phyloP scores from a whole-genome alignment of 1,140 invertebrate genomes.

The Drosophila seguyi region DNA sequence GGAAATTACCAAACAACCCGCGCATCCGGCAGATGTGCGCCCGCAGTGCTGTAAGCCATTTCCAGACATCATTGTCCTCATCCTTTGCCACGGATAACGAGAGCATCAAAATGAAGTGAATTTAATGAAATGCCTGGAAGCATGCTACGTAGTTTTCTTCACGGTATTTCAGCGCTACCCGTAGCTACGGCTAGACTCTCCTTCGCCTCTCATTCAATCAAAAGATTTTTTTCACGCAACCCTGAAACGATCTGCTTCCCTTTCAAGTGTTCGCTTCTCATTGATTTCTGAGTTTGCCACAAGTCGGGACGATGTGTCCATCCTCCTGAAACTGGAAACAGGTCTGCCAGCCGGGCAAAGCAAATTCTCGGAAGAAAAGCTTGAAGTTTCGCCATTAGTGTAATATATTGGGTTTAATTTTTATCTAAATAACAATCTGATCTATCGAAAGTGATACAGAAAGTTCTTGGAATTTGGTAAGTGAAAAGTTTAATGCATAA shows the following conservation, averaged over 20 bases:
- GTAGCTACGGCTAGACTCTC: conserved; percentile 2
- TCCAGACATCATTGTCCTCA: conserved; percentile 42
- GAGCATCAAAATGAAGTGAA: conserved; percentile 64
- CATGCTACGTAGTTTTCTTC: conserved; percentile 51
- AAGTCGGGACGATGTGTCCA: neutral
- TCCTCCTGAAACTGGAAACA: neutral
- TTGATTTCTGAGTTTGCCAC: neutral
- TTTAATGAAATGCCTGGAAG: conserved; percentile 77
- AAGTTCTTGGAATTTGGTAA: no score
- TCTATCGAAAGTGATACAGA: neutral
- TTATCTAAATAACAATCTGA: neutral
- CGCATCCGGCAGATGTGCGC: conserved; percentile 79
- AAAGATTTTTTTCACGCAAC: neutral
- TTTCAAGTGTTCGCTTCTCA: neutral
- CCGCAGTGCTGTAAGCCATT: conserved; percentile 55
- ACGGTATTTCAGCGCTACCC: neutral
- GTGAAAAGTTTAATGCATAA: no score
- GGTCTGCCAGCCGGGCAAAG: neutral
- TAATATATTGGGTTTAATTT: neutral
- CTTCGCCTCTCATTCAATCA: neutral
- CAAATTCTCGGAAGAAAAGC: neutral
- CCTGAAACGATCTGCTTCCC: neutral
- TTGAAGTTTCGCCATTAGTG: neutral
- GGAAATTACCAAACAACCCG: conserved; percentile 82
- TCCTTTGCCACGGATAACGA: conserved; percentile 41